phyloP scores from a whole-genome alignment of 2,888 invertebrate genomes.

The Drosophila nr. perissopoda region DNA sequence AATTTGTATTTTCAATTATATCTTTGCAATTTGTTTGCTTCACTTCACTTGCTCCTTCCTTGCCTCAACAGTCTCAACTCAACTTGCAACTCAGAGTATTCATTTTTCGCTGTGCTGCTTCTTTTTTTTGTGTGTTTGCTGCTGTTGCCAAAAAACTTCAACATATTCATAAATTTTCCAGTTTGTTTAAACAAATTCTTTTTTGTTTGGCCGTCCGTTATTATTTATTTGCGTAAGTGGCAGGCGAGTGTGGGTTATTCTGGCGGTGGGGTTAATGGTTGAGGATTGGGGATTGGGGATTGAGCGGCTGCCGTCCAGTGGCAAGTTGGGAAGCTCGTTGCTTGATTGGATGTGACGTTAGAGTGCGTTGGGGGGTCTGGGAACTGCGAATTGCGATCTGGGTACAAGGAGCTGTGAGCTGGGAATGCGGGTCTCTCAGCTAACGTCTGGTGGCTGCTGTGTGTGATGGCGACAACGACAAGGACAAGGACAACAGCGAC shows the following conservation, averaged over 20 bases:
- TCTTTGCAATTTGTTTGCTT: background rate
- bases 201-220: constrained; percentile 55
- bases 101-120: background rate
- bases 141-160: constrained; percentile 51
- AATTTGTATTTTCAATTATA: background rate
- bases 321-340: constrained; percentile 58
- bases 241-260: constrained; percentile 20
- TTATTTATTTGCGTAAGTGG: constrained; percentile 78
- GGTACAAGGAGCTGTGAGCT: background rate
- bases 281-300: background rate
- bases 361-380: constrained; percentile 18
- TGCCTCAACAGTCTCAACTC: background rate
- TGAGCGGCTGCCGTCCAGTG: constrained; percentile 9
- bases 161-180: constrained; percentile 80
- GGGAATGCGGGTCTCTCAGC: constrained; percentile 45
- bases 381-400: constrained; percentile 1
- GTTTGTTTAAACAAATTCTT: constrained; percentile 79
- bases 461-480: constrained; percentile 25
- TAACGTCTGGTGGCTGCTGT: constrained; percentile 22
- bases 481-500: constrained; percentile 21
- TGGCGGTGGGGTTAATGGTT: background rate
- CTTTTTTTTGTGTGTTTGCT: constrained; percentile 4
- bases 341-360: constrained; percentile 70
- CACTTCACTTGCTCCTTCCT: background rate
- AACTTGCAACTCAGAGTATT: constrained; percentile 22